Percentiles rank a stretch among this genome's conserved stretches.
Conservation (phyloP, 2,888 invertebrate species). For the Fragum fragum region DNA sequence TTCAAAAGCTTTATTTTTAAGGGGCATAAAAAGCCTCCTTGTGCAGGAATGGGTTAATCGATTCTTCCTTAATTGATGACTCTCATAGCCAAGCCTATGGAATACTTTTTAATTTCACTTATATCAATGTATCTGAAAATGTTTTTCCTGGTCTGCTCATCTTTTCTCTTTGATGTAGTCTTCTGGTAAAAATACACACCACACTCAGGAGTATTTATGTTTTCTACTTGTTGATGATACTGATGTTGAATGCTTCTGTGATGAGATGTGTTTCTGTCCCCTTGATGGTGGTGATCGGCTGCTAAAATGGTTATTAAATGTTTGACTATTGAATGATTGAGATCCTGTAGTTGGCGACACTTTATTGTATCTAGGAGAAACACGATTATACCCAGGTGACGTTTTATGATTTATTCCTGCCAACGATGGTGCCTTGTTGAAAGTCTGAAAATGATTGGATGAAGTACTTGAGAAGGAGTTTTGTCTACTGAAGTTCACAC, state of each 20-base stretch:
- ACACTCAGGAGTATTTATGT: slow-evolving; percentile 49
- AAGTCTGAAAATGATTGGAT: slow-evolving; percentile 43
- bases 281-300: slow-evolving; percentile 46
- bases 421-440: slow-evolving; percentile 34
- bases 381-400: slow-evolving; percentile 36
- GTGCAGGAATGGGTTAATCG: too few species aligned
- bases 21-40: too few species aligned
- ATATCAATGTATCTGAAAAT: neutral
- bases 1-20: too few species aligned
- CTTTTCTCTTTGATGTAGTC: neutral
- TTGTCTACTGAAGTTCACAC: slow-evolving; percentile 49
- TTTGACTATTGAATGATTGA: slow-evolving; percentile 33
- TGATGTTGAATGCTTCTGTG: slow-evolving; percentile 34
- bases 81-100: too few species aligned
- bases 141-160: neutral
- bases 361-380: slow-evolving; percentile 45
- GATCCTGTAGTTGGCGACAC: slow-evolving; percentile 30
- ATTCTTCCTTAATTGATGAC: too few species aligned
- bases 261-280: slow-evolving; percentile 48
- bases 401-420: slow-evolving; percentile 22
- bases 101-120: too few species aligned
- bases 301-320: slow-evolving; percentile 43
- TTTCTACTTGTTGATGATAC: slow-evolving; percentile 38
- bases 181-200: neutral
- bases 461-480: slow-evolving; percentile 57